Evolutionary conservation across 2,888 invertebrate species (phyloP), one percentile per base, ranked within the genome.

Genomic region (Acrocyrtus sp.): DNA sequence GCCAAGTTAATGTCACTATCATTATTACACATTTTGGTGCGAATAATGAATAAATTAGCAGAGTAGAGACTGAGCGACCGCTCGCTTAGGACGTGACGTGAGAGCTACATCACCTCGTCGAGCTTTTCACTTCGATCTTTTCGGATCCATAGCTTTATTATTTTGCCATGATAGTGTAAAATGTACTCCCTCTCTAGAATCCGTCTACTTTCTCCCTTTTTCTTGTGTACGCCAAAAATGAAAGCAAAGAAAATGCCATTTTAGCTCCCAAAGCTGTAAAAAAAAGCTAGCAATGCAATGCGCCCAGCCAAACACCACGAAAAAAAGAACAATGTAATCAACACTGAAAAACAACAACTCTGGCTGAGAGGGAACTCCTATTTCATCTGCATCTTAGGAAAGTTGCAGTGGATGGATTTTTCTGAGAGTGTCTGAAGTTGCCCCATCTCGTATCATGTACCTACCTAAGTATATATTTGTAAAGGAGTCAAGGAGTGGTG

Each of bases 11-110:
- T 81, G 80, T 79, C 78, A 75, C 81, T 79, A 80, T 80, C 81
- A 81, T 80, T 81, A 81, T 81, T 81, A 81, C 81, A 80, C 81
- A 81, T 81, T 81, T 81, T 81, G 81, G 79, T 79, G 77, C 78
- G 81, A 81, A 81, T 81, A 81, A 81, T 81, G 81, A 81, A 81
- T 81, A 81, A 81, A 81, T 81, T 81, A 81, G 80, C 78, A 81
- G 79, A 78, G 74, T 72, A 68, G 77, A 75, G 72, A 62, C 60
- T 65, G 67, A 74, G 76, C 73, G 61, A 50, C 47, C 72, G 77
- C 65, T 75, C 62, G 66, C 56, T 63, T 68, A 67, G 78, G 74
- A 81, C 81, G 81, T 81, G 81, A 80, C 78, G 65, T 77, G 80
- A 74, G 72, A 78, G 77, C 78, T 80, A 75, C 73, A 80, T 67